These are phyloP conservation scores for Drosophila oshimai DNA, from an alignment of 1,140 invertebrate genomes.

Conservation along the genomic window DNA sequence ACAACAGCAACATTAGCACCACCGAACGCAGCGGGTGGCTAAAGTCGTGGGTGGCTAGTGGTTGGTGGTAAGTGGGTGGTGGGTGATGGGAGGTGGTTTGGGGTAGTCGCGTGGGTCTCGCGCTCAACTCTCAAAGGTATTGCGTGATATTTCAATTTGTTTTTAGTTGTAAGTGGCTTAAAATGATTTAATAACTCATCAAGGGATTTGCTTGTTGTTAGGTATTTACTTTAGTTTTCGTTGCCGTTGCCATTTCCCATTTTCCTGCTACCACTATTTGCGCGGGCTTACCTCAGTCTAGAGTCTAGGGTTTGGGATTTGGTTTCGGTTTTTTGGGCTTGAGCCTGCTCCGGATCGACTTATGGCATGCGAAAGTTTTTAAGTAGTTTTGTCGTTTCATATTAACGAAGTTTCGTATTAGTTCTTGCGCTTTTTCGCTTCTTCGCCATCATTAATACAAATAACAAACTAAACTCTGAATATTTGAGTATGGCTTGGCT, in stretches of 20 bases:
- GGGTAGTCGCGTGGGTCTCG: constrained; percentile 50
- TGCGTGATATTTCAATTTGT: constrained; percentile 81
- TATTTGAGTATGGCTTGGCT: constrained; percentile 45
- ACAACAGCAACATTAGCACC: constrained; percentile 34
- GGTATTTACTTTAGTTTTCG: constrained; percentile 73
- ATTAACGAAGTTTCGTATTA: constrained; percentile 78
- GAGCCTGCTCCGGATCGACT: constrained; percentile 33
- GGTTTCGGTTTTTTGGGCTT: constrained; percentile 13
- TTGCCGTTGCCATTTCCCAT: constrained; percentile 22
- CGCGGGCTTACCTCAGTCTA: constrained; percentile 17
- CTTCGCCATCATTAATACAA: constrained; percentile 72
- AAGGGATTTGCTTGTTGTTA: constrained; percentile 79
- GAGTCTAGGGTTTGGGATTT: constrained; percentile 10
- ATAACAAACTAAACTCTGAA: constrained; percentile 63
- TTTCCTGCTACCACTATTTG: constrained; percentile 27
- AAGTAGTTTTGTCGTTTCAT: constrained; percentile 80
- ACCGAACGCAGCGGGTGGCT: constrained; percentile 4
- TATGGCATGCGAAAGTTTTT: constrained; percentile 74
- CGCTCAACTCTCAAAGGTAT: constrained; percentile 66
- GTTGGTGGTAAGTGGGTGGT: not conserved
- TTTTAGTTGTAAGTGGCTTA: constrained; percentile 81
- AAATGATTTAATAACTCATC: constrained; percentile 82
- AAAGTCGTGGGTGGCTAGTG: not conserved
- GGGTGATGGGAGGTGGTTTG: not conserved
- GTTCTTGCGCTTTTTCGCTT: constrained; percentile 75